Base-by-base conservation (phyloP, 2,888 invertebrate species). In the Incurvaria masculella region DNA sequence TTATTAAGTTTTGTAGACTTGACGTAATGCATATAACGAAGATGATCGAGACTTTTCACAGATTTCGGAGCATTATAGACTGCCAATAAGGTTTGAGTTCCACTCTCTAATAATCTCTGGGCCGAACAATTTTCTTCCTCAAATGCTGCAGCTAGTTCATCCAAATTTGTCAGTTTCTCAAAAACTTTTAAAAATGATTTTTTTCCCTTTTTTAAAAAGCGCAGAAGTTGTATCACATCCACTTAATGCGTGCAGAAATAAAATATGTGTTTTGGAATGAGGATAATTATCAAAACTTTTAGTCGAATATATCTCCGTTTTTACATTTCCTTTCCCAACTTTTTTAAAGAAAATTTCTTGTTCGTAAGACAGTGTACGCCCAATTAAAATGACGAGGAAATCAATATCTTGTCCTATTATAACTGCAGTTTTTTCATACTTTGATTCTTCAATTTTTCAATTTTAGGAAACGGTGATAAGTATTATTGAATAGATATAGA, bases 291-390 rank as follows among this genome's bases (percentile, higher is more conserved):
- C 56, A 55, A 63, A 61, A 58, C 61, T 62, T 59, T 61, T 61
- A 48, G 59, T 49, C 43, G 60, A 64, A 46, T 61, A 64, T 55
- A 62, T 57, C 54, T 59, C 47, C 51, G 61, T 61, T 53, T 61
- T 59, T 11, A 61, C 59, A 57, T 63, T 63, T 49, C 60, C 61
- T 60, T 63, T 62, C 45, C 61, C 62, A 58, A 57, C 52, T 63
- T 64, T 64, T 59, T 60, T 58, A 16, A 61, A 61, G 47, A 58
- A 62, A 59, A 61, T 55, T 59, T 59, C 54, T 51, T 56, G 51
- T 51, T 45, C 42, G 42, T 42, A 18, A 46, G 42, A 42, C 26
- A 41, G n/a, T 46, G 46, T 42, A 46, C 46, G 46, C 42, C 46
- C 27, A 42, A 46, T 46, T 46, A 21, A 46, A 46, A 46, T 46